Evolutionary conservation across 2,797 vertebrate genomes (phyloP), one percentile per base, ranked within the genome.

Genomic region (Sebastes matsubarae): DNA sequence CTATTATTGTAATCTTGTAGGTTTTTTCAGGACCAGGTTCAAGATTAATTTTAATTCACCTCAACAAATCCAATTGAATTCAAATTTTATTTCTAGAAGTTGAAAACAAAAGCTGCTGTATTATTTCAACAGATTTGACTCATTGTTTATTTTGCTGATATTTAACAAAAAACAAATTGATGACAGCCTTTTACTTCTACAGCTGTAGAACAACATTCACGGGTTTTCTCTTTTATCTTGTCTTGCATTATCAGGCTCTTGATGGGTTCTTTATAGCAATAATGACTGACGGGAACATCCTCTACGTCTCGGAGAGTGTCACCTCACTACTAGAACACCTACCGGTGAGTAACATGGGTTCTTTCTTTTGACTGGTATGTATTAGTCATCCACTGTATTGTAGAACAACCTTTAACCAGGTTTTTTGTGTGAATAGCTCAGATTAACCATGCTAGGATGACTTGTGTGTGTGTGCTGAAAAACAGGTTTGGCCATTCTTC

Each of bases 241-340:
- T 67, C n/a, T 64, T 64, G 1, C 46, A 55, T 71, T 72, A 8
- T 81, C 34, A 99, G 98, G 98, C 98, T 89, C 94, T 99, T 95
- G 98, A 99, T 94, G 98, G 98, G 60, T 99, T 99, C 96, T 99
- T 99, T 94, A 96, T 99, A 95, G 97, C 97, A 95, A 98, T 99
- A 96, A 97, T 99, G 97, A 99, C 98, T 73, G 98, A 99, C 92
- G 98, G 98, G 88, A 99, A 97, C 94, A 97, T 99, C 94, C 97
- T 99, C 91, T 99, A 99, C 77, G 96, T 98, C 75, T 99, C 98
- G 61, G 98, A 99, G 93, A 99, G 97, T 87, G 92, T 99, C 93
- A 98, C 98, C 86, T 97, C 98, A 83, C 96, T 99, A 93, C 96
- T 99, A 95, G 97, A 99, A 95, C 98, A 99, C 93, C 96, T 99